Conservation (phyloP, 2,113 vertebrate species). For the Litocranius walleri region DNA sequence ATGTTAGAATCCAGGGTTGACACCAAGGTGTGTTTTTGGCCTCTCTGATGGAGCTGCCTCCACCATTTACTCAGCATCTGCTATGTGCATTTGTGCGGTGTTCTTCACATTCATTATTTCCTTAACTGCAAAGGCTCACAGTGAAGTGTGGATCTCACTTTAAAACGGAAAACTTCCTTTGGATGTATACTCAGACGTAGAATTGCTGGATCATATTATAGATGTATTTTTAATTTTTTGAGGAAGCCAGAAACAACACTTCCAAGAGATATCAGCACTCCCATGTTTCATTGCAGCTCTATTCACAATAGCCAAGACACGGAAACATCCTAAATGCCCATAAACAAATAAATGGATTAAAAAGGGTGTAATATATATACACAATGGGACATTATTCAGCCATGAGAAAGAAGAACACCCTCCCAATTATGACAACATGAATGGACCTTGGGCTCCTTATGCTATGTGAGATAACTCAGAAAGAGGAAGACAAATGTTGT, state of each 20-base stretch:
- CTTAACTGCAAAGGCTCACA: neutral
- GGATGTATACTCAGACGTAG: neutral
- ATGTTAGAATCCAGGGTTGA: neutral
- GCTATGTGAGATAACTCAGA: neutral
- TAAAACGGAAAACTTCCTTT: neutral
- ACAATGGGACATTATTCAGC: neutral
- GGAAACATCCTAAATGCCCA: neutral
- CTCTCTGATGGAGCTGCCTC: neutral
- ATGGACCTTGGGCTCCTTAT: neutral
- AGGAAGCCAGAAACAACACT: neutral
- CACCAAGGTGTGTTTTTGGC: neutral
- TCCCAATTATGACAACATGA: neutral
- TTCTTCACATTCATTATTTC: neutral
- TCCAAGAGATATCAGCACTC: neutral
- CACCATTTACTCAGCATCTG: neutral
- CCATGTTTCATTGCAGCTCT: neutral
- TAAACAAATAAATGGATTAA: neutral
- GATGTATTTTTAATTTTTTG: neutral
- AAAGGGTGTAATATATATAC: neutral
- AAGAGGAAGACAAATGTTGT: neutral
- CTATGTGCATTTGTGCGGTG: neutral
- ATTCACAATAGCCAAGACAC: neutral
- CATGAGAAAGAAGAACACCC: neutral
- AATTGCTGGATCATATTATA: neutral
- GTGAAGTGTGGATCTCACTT: neutral